Evolutionary conservation across 2,888 invertebrate genomes (phyloP), one percentile per base, ranked within the genome.

Genomic region (Xestobium rufovillosum): DNA sequence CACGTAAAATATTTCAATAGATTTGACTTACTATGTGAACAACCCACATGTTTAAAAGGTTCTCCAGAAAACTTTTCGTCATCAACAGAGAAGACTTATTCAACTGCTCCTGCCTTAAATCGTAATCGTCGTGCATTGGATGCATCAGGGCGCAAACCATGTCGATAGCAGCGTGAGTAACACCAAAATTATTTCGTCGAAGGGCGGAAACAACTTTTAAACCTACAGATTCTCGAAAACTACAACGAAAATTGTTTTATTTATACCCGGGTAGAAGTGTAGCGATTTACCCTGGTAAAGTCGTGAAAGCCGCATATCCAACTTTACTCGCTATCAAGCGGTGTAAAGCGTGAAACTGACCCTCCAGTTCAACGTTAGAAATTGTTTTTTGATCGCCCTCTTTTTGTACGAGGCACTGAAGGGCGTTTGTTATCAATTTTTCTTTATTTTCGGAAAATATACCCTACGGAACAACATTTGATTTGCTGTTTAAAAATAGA

Each of bases 361-460:
- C 86, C 67, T 98, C 97, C 19, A 95, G 66, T 56, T 91, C 88
- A 3, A 79, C 67, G 49, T 81, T 76, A 17, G 74, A 71, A 30
- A 80, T 63, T 39, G 70, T 63, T 39, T 74, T 73, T 55, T 75
- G 74, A 52, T 80, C 78, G 3, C 70, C 62, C 49, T 73, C 86
- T 66, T 80, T 83, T 44, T 76, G 78, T 2, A 90, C 78, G 16
- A 98, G 70, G 0, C 91, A 78, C 52, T 80, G 82, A 46, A 99
- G 65, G n/a, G 95, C 92, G 17, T 82, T 83, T 19, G 86, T 80
- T 49, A 99, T 97, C 48, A 96, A 68, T 67, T 94, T 94, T 67
- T 97, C 97, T 63, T 98, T 99, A 68, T 96, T 98, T 69, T 97
- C 91, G 4, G 94, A 85, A 72, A 96, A 97, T 46, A 97, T 73